These are phyloP conservation scores for Luffia ferchaultella DNA, from an alignment of 2,888 invertebrate species.

Conservation along the genomic window DNA sequence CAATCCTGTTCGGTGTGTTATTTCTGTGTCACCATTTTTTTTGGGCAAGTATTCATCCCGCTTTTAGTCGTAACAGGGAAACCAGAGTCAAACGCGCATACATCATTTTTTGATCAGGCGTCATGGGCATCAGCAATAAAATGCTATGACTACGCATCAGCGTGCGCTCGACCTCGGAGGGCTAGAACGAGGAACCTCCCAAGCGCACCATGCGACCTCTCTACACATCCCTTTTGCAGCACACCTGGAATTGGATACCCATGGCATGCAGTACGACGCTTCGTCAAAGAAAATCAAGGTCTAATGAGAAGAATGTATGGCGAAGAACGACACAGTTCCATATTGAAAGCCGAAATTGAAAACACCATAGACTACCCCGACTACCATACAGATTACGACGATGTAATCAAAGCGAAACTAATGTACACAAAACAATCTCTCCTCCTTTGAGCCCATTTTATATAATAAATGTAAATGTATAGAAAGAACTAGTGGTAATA, in stretches of 20 bases:
- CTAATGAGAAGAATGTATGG: slow-evolving; percentile 93
- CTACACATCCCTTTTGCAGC: slow-evolving; percentile 79
- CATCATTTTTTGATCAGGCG: slow-evolving; percentile 51
- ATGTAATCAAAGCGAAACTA: slow-evolving; percentile 68
- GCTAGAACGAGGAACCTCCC: slow-evolving; percentile 69
- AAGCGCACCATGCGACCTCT: slow-evolving; percentile 82
- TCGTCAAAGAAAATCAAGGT: slow-evolving; percentile 91
- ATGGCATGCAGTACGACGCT: slow-evolving; percentile 88
- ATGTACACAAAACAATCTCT: slow-evolving; percentile 68
- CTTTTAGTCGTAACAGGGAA: too few species aligned
- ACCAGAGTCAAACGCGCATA: too few species aligned
- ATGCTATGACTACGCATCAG: slow-evolving; percentile 75
- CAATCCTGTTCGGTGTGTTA: too few species aligned
- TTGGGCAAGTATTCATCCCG: too few species aligned
- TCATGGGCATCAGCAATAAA: slow-evolving; percentile 60
- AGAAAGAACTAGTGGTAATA: too few species aligned
- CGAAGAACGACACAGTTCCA: slow-evolving; percentile 83
- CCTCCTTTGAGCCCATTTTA: too few species aligned
- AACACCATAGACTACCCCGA: slow-evolving; percentile 67
- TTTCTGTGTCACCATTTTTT: too few species aligned
- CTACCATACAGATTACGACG: slow-evolving; percentile 59
- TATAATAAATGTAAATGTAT: too few species aligned
- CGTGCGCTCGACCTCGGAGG: slow-evolving; percentile 76
- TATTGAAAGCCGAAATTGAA: slow-evolving; percentile 80
- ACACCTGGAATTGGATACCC: slow-evolving; percentile 87